phyloP scores from a whole-genome alignment of 2,888 invertebrate species.

The Pyralis farinalis region DNA sequence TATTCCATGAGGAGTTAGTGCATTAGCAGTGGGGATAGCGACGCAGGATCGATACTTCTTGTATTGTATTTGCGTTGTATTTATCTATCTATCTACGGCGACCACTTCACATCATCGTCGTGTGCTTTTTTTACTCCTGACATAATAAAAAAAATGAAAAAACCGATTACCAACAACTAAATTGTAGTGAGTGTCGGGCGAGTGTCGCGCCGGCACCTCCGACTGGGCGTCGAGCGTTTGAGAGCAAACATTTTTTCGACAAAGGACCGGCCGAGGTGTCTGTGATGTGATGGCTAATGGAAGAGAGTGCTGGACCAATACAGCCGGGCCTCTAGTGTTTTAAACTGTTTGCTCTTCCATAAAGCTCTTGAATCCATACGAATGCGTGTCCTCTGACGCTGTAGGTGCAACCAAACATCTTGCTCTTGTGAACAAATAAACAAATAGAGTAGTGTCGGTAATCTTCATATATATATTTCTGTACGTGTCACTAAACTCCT shows the following conservation, averaged over 20 bases:
- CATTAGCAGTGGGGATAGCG: too few species aligned
- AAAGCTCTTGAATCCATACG: conserved; percentile 67
- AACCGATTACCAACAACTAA: conserved; percentile 28
- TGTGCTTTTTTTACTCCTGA: too few species aligned
- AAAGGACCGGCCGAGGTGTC: conserved; percentile 70
- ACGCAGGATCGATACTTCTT: too few species aligned
- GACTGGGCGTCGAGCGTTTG: conserved; percentile 25
- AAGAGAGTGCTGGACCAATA: conserved; percentile 77
- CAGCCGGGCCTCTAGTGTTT: conserved; percentile 71
- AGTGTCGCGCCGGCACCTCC: conserved; percentile 64
- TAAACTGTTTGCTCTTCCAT: conserved; percentile 80
- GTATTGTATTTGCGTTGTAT: too few species aligned
- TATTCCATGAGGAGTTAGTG: too few species aligned
- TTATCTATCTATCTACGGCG: too few species aligned
- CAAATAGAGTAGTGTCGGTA: conserved; percentile 21
- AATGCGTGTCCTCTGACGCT: conserved; percentile 40
- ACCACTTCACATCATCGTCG: too few species aligned
- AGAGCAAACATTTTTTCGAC: conserved; percentile 69
- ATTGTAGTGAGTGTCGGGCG: conserved; percentile 51
- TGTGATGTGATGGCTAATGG: conserved; percentile 69
- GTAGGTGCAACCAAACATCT: conserved; percentile 38
- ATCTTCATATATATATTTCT: too few species aligned
- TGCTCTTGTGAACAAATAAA: conserved; percentile 37
- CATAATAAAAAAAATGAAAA: too few species aligned
- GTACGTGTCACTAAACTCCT: too few species aligned